Percentiles rank a stretch among this genome's conserved stretches.
Evolutionary conservation across 2,113 vertebrate species (phyloP).

Genomic region (Scophthalmus maximus): DNA sequence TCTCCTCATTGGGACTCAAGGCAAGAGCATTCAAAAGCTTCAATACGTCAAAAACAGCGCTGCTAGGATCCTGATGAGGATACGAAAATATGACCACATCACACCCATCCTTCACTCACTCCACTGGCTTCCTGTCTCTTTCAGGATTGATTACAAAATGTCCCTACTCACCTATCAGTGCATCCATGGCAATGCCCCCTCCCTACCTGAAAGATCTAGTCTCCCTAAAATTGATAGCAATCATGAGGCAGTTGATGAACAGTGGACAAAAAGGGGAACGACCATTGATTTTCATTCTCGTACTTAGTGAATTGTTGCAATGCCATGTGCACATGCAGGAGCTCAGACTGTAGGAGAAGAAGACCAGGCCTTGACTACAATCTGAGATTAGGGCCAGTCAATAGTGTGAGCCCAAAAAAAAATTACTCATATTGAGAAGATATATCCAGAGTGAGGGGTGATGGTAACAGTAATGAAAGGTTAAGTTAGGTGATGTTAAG

Average conservation of each 20-base stretch:
- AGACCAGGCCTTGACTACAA: constrained; percentile 40
- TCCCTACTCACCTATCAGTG: too few species aligned
- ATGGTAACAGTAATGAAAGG: background rate
- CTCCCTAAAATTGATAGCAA: constrained; percentile 73
- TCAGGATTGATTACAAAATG: too few species aligned
- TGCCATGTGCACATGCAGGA: constrained; percentile 55
- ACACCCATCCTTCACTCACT: too few species aligned
- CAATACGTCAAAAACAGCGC: too few species aligned
- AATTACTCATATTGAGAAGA: background rate
- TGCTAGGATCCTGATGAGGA: too few species aligned
- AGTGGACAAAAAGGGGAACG: constrained; percentile 58
- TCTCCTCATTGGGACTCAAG: too few species aligned
- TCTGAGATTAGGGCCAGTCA: constrained; percentile 71
- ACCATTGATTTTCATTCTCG: constrained; percentile 70
- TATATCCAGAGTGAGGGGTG: background rate
- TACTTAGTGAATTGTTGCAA: constrained; percentile 63
- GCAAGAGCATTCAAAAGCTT: too few species aligned
- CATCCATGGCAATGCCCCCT: too few species aligned
- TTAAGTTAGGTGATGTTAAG: background rate
- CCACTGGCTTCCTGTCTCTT: too few species aligned
- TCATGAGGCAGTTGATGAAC: constrained; percentile 65
- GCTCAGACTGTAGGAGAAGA: constrained; percentile 67
- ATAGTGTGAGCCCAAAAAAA: constrained; percentile 43
- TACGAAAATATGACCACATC: too few species aligned
- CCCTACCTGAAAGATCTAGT: too few species aligned